phyloP scores from a whole-genome alignment of 2,113 vertebrate genomes.

The Toxostoma redivivum region DNA sequence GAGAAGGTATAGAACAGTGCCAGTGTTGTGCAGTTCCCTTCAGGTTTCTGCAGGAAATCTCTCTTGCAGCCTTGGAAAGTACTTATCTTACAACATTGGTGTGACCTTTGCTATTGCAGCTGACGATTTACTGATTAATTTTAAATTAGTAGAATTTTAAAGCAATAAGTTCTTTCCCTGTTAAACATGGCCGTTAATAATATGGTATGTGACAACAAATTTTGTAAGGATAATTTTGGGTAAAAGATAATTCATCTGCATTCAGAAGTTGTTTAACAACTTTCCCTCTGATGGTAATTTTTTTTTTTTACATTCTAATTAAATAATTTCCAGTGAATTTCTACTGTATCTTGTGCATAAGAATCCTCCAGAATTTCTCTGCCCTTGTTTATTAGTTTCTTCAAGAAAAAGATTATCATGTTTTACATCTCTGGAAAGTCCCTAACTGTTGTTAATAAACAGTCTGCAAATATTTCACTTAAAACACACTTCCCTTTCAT shows the following conservation, averaged over 20 bases:
- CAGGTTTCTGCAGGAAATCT: background rate
- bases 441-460: background rate
- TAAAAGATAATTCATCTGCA: background rate
- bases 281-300: background rate
- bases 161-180: background rate
- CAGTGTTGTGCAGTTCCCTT: fast-evolving
- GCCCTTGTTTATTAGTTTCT: background rate
- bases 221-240: background rate
- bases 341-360: background rate
- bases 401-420: background rate
- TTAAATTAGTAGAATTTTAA: background rate
- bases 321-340: background rate
- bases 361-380: background rate
- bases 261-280: background rate
- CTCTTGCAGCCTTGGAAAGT: background rate
- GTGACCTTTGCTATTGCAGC: background rate
- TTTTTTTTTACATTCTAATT: background rate
- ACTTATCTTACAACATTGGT: background rate
- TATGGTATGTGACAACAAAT: background rate
- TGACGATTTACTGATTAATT: background rate
- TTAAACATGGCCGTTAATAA: background rate
- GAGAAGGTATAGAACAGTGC: background rate
- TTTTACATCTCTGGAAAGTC: background rate
- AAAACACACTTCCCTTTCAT: background rate
- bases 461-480: background rate